A percentile compares a stretch with the other conserved stretches of the same genome.
These are phyloP conservation scores for Hemicordylus capensis DNA, from an alignment of 2,113 vertebrate species.

Conservation along the genomic window DNA sequence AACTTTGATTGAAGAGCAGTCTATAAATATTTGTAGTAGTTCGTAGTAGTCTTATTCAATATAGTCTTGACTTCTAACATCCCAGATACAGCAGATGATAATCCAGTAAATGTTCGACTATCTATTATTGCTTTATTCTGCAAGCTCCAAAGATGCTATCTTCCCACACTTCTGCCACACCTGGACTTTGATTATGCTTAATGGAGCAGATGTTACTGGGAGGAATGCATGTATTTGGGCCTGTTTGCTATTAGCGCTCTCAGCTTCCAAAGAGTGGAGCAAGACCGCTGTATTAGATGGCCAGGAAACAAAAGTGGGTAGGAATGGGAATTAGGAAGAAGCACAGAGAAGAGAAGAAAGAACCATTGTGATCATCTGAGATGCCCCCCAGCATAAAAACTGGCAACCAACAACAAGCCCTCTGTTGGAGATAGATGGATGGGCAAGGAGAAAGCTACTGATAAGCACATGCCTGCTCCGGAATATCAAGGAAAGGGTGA, in stretches of 20 bases:
- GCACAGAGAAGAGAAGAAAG: neutral
- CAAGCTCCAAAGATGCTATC: neutral
- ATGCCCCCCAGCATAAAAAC: conserved; percentile 24
- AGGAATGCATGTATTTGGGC: neutral
- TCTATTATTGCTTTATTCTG: neutral
- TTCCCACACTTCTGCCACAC: conserved; percentile 30
- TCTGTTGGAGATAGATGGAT: conserved; percentile 19
- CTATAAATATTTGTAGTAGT: too few species aligned
- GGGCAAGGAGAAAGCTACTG: conserved; percentile 18
- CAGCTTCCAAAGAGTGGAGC: conserved; percentile 15
- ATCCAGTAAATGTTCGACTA: rapidly evolving
- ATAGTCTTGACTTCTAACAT: neutral
- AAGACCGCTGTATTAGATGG: neutral
- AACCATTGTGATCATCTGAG: neutral
- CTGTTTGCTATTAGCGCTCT: neutral
- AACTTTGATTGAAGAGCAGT: too few species aligned
- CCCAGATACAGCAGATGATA: neutral
- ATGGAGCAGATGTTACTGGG: conserved; percentile 34
- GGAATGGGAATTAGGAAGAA: neutral
- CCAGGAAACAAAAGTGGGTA: too few species aligned
- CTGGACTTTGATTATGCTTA: conserved; percentile 16
- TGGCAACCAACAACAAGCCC: neutral
- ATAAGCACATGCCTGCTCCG: conserved; percentile 43
- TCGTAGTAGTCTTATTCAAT: too few species aligned
- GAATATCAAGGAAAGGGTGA: conserved; percentile 68